Conservation (phyloP, 1,140 invertebrate genomes). For the Drosophila subobscura region DNA sequence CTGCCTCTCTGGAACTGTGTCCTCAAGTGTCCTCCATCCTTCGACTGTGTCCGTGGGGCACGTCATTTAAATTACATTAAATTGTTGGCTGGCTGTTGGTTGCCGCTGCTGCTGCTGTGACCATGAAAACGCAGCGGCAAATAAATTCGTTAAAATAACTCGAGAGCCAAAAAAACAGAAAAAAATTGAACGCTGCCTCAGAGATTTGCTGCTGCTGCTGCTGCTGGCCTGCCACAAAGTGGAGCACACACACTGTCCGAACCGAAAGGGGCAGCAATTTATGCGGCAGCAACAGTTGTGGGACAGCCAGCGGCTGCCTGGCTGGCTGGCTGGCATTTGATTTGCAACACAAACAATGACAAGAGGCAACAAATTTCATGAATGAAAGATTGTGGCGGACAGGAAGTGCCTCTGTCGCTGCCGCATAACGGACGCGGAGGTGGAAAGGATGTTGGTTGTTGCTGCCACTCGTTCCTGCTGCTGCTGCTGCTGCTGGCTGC, state of each 20-base stretch:
- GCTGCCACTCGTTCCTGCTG: slow-evolving; percentile 25
- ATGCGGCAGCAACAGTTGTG: slow-evolving; percentile 51
- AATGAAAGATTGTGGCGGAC: slow-evolving; percentile 79
- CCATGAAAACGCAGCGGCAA: slow-evolving; percentile 77
- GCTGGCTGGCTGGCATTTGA: slow-evolving; percentile 73
- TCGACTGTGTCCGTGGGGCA: slow-evolving; percentile 36
- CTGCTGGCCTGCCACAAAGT: slow-evolving; percentile 43
- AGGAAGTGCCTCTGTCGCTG: slow-evolving; percentile 65
- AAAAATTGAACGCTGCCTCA: slow-evolving; percentile 29
- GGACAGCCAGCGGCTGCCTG: slow-evolving; percentile 35
- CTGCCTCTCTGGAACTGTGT: slow-evolving; percentile 48
- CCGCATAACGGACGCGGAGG: slow-evolving; percentile 81
- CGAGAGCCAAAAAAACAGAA: slow-evolving; percentile 58
- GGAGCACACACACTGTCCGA: slow-evolving; percentile 62
- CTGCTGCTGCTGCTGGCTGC: slow-evolving; percentile 28
- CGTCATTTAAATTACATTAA: slow-evolving; percentile 84
- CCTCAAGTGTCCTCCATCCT: slow-evolving; percentile 54
- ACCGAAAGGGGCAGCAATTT: slow-evolving; percentile 64
- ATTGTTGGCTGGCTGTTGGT: slow-evolving; percentile 51
- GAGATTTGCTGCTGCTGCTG: slow-evolving; percentile 60
- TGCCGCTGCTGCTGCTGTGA: slow-evolving; percentile 53
- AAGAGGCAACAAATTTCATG: slow-evolving; percentile 82
- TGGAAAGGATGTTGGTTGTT: slow-evolving; percentile 79
- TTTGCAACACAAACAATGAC: slow-evolving; percentile 82
- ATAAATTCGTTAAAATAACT: slow-evolving; percentile 83